Base-by-base conservation (phyloP, 2,888 invertebrate genomes). In the Trypoxylon attenuatum region DNA sequence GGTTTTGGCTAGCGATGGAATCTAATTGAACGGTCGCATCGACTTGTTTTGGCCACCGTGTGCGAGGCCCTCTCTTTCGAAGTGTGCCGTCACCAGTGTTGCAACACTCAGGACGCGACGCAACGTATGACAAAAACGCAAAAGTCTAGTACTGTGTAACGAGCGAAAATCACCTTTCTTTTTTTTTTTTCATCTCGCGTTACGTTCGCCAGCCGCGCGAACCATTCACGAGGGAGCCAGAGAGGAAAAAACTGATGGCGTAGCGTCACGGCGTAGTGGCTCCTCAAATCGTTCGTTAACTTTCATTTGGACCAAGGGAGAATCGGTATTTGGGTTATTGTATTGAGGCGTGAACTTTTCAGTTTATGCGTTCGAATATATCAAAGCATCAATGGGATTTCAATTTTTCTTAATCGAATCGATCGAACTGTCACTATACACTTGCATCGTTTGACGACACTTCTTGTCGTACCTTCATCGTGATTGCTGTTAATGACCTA, bases 271-370 rank as follows among this genome's bases (percentile, higher is more conserved):
- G 33, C 59, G 64, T 62, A 53, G n/a, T n/a, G n/a, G n/a, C n/a
- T n/a, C n/a, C n/a, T n/a, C n/a, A 73, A 74, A 73, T 74, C 71
- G 73, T 73, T 73, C 56, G 70, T 70, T 66, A 67, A 69, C 53
- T 46, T 69, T 66, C 16, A 33, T 46, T 46, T 56, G 33, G 33
- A n/a, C n/a, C n/a, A n/a, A n/a, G n/a, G n/a, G n/a, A n/a, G n/a
- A 13, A 16, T 10, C n/a, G 41, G 69, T 69, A 78, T 76, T 61
- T 75, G 56, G 71, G 73, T 79, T 77, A 79, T 70, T 69, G 69
- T 78, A 72, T 74, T 58, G 56, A 66, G 59, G 58, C 45, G 42
- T 56, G 60, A n/a, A n/a, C n/a, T n/a, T n/a, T n/a, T n/a, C n/a
- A n/a, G n/a, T n/a, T n/a, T n/a, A n/a, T n/a, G n/a, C n/a, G n/a